Evolutionary conservation across 2,113 vertebrate species (phyloP), one percentile per base, ranked within the genome.

Genomic region (Ceyx cyanopectus): DNA sequence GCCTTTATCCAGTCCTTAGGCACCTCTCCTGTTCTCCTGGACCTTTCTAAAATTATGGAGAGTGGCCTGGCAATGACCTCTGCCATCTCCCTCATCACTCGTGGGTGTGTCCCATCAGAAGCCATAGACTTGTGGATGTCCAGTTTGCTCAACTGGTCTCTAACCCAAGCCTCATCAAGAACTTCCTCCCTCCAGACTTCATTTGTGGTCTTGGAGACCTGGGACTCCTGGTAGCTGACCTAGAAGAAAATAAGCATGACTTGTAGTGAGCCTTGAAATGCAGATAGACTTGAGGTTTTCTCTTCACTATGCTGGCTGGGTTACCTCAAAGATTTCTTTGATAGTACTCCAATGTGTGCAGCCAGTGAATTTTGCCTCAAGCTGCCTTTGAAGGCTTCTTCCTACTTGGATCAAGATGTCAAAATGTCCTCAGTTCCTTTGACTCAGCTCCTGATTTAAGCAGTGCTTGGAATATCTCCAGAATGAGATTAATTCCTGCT

Each of bases 351-450:
- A 96, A 76, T 84, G 62, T 85, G 81, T 69, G 78, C 87, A 96
- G 93, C 57, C 84, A 93, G 81, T 72, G 78, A 94, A 91, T 93
- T 93, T 94, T 85, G 89, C 91, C 87, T 91, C 79, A 89, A 89
- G 87, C 89, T 87, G 84, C 81, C 94, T 92, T 93, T 96, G 94
- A 95, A 92, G 81, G 70, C 81, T 95, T 96, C 91, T 93, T 96
- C 91, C 81, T 96, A 89, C 94, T 94, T 96, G 93, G 93, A 96
- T 95, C 95, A 95, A 95, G 94, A 96, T 96, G 95, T 94, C 94
- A 96, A 92, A 94, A 93, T 87, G 89, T 93, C 94, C 89, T 92
- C 89, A 69, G 78, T 92, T 95, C 74, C 50, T 94, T 93, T 95
- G 85, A 93, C 84, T 95, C 78, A 50, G 89, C 67, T 92, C 75